Evolutionary conservation across 2,113 vertebrate species (phyloP), one percentile per base, ranked within the genome.

Genomic region (Irena cyanogastra): DNA sequence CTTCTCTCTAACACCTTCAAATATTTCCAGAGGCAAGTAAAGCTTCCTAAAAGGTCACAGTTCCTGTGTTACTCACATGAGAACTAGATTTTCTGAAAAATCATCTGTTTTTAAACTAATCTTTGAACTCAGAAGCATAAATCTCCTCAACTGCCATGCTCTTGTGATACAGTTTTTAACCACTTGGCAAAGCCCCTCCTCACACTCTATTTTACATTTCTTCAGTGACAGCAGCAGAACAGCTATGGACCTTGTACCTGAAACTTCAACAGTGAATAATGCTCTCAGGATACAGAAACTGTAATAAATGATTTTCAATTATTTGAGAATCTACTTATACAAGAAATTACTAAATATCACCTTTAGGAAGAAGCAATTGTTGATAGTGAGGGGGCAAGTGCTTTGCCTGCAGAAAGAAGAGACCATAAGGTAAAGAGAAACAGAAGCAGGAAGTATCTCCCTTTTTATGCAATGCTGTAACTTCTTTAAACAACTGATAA

Each of bases 21-120:
- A 50, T 23, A 78, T 13, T 93, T 74, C 56, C 83, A 87, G 41
- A 90, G 39, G 41, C n/a, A 84, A 75, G 44, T 7, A 57, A 57
- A 91, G 33, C 30, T 78, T 76, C 74, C 45, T 79, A 31, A 84
- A 83, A 69, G 63, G 44, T 72, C 65, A 23, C 2, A 4, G 30
- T 18, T 87, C 66, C 37, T 30, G 37, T 45, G 22, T 41, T 74
- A 87, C 18, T n/a, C 61, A 61, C 31, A 39, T 4, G 45, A 92
- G 50, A 83, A 83, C 12, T 21, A 19, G 35, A 61, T 81, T 65
- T 78, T 89, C 76, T 83, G 50, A 84, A 63, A 76, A 88, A 30
- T 13, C 4, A 60, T 63, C 70, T 92, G 53, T n/a, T 95, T 97
- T 71, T 94, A 90, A 89, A 91, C 10, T 74, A 79, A 92, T 39